Evolutionary conservation across 2,113 vertebrate genomes (phyloP), one percentile per base, ranked within the genome.

Genomic region (Elaphurus davidianus): DNA sequence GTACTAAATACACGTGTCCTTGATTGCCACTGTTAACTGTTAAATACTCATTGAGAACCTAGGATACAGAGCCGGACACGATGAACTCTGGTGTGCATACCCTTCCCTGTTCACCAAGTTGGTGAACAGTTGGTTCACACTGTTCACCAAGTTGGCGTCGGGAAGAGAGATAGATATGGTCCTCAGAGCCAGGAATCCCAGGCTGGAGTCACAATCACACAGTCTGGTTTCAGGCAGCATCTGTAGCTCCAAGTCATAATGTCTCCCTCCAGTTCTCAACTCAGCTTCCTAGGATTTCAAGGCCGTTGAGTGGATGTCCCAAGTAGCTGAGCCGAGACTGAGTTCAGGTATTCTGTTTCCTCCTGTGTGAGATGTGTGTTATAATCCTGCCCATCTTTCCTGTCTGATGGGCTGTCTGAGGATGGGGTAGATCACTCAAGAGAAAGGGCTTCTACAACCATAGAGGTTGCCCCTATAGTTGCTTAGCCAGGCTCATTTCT

Each of bases 101-200:
- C 5, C 33, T 36, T 11, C 19, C 15, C n/a, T 55, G 6, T 16
- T 19, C 7, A 23, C 12, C 1, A 0, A 6, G 0, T 15, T 23
- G 60, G 14, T 47, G 47, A 47, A 47, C 11, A 47, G 47, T 47
- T 47, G 47, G 11, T 47, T 47, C 12, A 4, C 0, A 2, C 30
- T 57, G 36, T 13, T 19, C 7, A 23, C 16, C 2, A 0, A 6
- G 0, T 15, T 23, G 62, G 14, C 0, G 0, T 15, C 0, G 9
- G 52, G 52, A 45, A 45, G 33, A 93, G 62, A 55, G 52, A 5
- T 13, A 8, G 21, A 2, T 4, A 14, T 45, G 60, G 57, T 27
- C n/a, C 45, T 25, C 8, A 4, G 28, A 30, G 23, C 17, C 28
- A 64, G 47, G 6, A 33, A 3, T 12, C 84, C 21, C 33, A 43